These are phyloP conservation scores for Erebia aethiops DNA, from an alignment of 2,888 invertebrate species.

Conservation along the genomic window DNA sequence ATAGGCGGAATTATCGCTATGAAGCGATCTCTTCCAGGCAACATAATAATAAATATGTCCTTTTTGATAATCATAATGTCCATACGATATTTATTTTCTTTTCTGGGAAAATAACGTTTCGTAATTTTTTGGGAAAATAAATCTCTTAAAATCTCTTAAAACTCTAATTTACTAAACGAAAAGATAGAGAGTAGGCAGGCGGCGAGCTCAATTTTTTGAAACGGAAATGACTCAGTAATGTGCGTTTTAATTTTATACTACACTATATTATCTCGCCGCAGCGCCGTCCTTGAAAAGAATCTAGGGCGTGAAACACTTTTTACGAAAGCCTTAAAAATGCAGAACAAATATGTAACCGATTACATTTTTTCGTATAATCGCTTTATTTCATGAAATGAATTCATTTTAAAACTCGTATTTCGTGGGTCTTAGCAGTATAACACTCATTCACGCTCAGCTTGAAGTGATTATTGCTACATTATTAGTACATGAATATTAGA, in stretches of 20 bases:
- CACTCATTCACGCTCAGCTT: neutral
- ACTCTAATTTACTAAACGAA: no score
- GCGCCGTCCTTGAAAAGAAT: slow-evolving; percentile 24
- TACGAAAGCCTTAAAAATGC: slow-evolving; percentile 18
- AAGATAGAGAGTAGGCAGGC: neutral
- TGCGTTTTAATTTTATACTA: slow-evolving; percentile 13
- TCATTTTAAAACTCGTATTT: neutral
- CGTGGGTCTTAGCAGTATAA: neutral
- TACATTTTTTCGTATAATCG: slow-evolving; percentile 11
- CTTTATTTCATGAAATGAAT: slow-evolving; percentile 4
- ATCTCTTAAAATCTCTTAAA: no score
- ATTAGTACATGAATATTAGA: no score
- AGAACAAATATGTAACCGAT: slow-evolving; percentile 13
- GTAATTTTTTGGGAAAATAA: no score
- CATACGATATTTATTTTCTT: no score
- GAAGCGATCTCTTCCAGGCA: no score
- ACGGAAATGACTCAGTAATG: slow-evolving; percentile 6
- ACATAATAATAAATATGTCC: no score
- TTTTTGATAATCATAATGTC: no score
- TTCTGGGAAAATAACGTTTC: no score
- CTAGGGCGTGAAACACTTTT: slow-evolving; percentile 27
- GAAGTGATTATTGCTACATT: no score
- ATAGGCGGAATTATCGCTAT: no score
- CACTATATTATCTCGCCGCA: neutral
- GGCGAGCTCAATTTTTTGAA: neutral